Percentiles rank a stretch among this genome's conserved stretches.
Conservation (phyloP, 2,113 vertebrate genomes). For the Pedetes capensis region DNA sequence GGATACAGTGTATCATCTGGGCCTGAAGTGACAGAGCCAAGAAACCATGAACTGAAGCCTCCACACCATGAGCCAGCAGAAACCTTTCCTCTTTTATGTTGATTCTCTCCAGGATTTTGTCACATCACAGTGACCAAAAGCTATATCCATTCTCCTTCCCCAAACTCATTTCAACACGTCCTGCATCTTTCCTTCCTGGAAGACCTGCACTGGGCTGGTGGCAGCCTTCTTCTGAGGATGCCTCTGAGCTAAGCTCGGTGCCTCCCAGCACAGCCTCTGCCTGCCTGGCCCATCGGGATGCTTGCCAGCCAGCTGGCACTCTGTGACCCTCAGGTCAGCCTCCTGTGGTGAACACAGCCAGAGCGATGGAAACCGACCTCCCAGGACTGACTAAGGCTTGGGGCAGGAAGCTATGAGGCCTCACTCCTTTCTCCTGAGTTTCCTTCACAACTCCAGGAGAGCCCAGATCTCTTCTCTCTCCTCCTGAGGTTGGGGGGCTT, state of each 20-base stretch:
- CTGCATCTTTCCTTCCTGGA: background rate
- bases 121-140: background rate
- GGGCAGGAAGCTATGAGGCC: background rate
- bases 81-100: too few species aligned
- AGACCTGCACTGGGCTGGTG: background rate
- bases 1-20: too few species aligned
- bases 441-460: background rate
- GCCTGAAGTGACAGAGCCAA: background rate
- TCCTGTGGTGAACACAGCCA: background rate
- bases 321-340: background rate
- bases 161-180: background rate
- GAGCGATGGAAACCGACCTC: too few species aligned
- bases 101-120: background rate
- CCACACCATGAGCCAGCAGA: too few species aligned
- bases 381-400: background rate
- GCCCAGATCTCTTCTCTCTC: background rate
- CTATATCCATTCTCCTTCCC: background rate
- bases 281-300: background rate
- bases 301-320: background rate
- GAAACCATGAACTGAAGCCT: background rate
- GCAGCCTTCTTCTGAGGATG: background rate
- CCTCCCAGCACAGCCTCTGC: background rate
- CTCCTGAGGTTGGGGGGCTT: background rate
- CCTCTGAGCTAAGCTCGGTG: rapidly evolving
- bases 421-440: background rate